Evolutionary conservation across 1,140 invertebrate genomes (phyloP).

Genomic region (Rhagoletis zephyria): DNA sequence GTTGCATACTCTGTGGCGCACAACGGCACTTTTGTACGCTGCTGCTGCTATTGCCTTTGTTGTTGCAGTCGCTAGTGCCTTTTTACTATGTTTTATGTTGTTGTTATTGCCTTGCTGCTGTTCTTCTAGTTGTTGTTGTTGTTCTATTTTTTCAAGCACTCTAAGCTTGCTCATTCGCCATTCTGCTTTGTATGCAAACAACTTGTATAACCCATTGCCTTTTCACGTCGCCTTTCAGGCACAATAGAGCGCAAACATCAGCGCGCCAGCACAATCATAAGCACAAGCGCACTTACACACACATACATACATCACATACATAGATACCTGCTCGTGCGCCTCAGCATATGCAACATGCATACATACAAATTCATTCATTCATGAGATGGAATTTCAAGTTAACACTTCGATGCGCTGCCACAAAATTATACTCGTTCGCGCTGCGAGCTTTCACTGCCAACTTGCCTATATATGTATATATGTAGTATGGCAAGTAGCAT

Average conservation of each 20-base stretch:
- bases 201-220: conserved; percentile 39
- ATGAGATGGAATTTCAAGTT: conserved; percentile 34
- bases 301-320: background rate
- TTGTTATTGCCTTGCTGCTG: background rate
- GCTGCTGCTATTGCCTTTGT: background rate
- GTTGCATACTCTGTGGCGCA: conserved; percentile 44
- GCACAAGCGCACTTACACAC: background rate
- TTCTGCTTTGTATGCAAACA: conserved; percentile 12
- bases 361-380: conserved; percentile 34
- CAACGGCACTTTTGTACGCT: background rate
- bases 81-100: conserved; percentile 15
- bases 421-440: background rate
- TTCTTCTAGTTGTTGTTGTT: background rate
- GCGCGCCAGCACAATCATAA: background rate
- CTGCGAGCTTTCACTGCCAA: conserved; percentile 20
- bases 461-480: background rate
- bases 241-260: background rate
- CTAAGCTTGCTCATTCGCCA: background rate
- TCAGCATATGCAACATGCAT: background rate
- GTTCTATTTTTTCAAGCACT: background rate
- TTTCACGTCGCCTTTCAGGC: conserved; percentile 28
- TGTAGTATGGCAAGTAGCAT: background rate
- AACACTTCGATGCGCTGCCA: conserved; percentile 29
- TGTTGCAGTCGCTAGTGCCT: background rate
- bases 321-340: background rate